Base-by-base conservation (phyloP, 2,113 vertebrate species). In the Sakesphorus luctuosus region DNA sequence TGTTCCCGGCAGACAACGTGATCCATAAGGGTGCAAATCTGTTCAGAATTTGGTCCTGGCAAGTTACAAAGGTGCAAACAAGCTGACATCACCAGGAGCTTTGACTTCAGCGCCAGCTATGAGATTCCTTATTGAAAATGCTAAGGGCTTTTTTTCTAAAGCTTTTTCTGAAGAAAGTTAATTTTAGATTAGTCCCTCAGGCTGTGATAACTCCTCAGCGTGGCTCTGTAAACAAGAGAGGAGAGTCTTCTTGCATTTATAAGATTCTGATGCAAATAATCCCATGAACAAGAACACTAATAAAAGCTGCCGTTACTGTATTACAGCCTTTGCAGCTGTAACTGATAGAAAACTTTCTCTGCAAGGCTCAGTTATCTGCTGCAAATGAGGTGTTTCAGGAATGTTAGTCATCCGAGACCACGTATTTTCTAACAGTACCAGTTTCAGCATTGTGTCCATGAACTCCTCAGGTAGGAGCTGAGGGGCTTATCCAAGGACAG, bases 201-300 rank as follows among this genome's bases (percentile, higher is more conserved):
- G 84, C 90, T 92, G 86, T 97, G 97, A 97, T 96, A 97, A 96
- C 96, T 97, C 97, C 85, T 94, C 96, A 96, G 96, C 89, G 94
- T 90, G 95, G 92, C 87, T 97, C 95, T 94, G 96, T 96, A 96
- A 97, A 97, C 92, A 97, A 97, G 69, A 75, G 84, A 92, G 79
- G 85, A 87, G 92, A 96, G 96, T 77, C 96, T 97, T 97, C 89
- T 95, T 92, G 85, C 94, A 88, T 36, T 71, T 95, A 33, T 87
- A 79, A 84, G 95, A 93, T 69, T 92, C 74, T 79, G 93, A 92
- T 96, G 97, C 87, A 95, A 96, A 97, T 88, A 96, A 92, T 94
- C 72, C 93, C 84, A 67, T n/a, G 59, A 97, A 96, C 47, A 89
- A 67, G 73, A 84, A 40, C 77, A 46, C 77, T 92, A 91, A 95